These are phyloP conservation scores for Osmoderma eremita DNA, from an alignment of 2,888 invertebrate species.

Conservation along the genomic window DNA sequence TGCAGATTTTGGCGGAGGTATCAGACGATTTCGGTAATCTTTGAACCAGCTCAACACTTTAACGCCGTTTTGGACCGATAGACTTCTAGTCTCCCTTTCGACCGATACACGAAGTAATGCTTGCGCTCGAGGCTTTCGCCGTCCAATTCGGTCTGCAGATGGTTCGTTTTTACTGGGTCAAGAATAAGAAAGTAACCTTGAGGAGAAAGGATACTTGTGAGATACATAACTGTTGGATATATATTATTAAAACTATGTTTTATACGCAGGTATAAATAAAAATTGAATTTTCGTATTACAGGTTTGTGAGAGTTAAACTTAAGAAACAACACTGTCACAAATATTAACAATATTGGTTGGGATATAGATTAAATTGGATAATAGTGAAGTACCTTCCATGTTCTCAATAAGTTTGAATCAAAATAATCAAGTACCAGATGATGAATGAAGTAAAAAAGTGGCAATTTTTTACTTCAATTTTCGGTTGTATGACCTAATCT, in stretches of 20 bases:
- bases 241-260: conserved; percentile 13
- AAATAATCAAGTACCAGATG: too few relatives aligned
- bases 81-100: not conserved
- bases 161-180: conserved; percentile 40
- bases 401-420: too few relatives aligned
- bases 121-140: conserved; percentile 55
- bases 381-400: too few relatives aligned
- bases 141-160: conserved; percentile 51
- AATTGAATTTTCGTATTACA: too few relatives aligned
- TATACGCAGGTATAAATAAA: too few relatives aligned
- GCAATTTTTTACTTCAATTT: too few relatives aligned
- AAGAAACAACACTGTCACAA: too few relatives aligned
- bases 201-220: conserved; percentile 41
- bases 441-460: too few relatives aligned
- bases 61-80: not conserved
- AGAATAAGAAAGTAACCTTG: conserved; percentile 45
- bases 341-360: too few relatives aligned
- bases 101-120: conserved; percentile 30
- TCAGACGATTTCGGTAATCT: not conserved
- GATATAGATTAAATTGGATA: too few relatives aligned
- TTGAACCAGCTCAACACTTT: not conserved
- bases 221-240: conserved; percentile 14
- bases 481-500: too few relatives aligned
- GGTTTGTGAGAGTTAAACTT: too few relatives aligned
- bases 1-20: not conserved